phyloP scores from a whole-genome alignment of 1,140 invertebrate species.

The Drosophila arizonae region DNA sequence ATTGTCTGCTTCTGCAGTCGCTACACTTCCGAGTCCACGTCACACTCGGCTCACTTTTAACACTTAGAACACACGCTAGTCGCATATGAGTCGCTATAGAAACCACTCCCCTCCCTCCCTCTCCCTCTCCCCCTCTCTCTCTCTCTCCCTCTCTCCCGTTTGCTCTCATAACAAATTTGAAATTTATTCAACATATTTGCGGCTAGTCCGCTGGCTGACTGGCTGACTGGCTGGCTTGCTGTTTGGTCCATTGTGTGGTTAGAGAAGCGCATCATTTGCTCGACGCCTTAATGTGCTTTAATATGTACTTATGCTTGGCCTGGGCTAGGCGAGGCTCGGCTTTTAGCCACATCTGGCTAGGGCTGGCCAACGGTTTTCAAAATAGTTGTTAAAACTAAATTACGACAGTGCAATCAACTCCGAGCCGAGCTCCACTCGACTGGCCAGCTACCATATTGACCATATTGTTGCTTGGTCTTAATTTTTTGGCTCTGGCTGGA shows the following conservation, averaged over 20 bases:
- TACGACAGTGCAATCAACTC: conserved; percentile 70
- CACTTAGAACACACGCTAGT: conserved; percentile 68
- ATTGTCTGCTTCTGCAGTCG: conserved; percentile 55
- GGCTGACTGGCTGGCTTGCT: too few species aligned
- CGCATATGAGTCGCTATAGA: neutral
- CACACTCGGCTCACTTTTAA: conserved; percentile 77
- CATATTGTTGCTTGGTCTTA: too few species aligned
- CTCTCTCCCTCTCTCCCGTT: neutral
- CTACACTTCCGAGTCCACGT: conserved; percentile 75
- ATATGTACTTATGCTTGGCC: conserved; percentile 70
- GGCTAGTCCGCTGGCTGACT: conserved; percentile 2
- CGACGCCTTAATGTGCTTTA: conserved; percentile 77
- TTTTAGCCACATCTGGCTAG: conserved; percentile 32
- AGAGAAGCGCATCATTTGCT: conserved; percentile 79
- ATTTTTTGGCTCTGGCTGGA: conserved; percentile 19
- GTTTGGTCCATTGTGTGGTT: conserved; percentile 63
- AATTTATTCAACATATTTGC: conserved; percentile 72
- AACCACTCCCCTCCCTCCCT: conserved; percentile 1
- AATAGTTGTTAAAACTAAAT: conserved; percentile 68
- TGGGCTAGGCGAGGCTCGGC: conserved; percentile 43
- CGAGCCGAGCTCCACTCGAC: conserved; percentile 21
- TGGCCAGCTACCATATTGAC: conserved; percentile 18
- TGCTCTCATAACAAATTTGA: conserved; percentile 72
- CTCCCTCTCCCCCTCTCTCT: conserved; percentile 10
- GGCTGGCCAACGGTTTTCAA: conserved; percentile 65